These are phyloP conservation scores for Rhopalosiphum maidis DNA, from an alignment of 1,140 invertebrate genomes.

Conservation along the genomic window DNA sequence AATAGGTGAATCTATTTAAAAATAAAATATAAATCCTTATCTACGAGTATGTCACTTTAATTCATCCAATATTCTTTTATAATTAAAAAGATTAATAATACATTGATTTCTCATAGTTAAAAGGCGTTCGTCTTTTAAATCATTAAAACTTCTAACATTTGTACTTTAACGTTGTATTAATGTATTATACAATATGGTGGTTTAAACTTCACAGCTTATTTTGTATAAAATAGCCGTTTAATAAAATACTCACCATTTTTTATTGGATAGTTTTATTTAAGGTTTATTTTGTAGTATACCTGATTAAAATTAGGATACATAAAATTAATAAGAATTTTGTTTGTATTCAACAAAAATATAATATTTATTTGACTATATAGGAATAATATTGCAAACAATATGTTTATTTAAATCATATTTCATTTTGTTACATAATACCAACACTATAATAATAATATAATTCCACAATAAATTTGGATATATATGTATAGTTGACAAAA, in stretches of 20 bases:
- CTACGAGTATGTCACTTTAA: too few species aligned
- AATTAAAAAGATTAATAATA: too few species aligned
- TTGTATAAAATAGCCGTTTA: not conserved
- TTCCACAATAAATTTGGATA: not conserved
- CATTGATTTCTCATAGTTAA: too few species aligned
- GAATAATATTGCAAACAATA: constrained; percentile 39
- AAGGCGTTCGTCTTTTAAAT: too few species aligned
- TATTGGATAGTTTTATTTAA: too few species aligned
- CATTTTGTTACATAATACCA: not conserved
- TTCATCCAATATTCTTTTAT: too few species aligned
- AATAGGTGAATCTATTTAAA: too few species aligned
- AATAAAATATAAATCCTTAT: too few species aligned
- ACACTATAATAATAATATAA: not conserved
- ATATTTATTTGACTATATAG: constrained; percentile 49
- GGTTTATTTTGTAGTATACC: too few species aligned
- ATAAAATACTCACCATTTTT: too few species aligned
- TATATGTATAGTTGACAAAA: not conserved
- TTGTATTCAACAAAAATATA: constrained; percentile 47
- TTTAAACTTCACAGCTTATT: not conserved
- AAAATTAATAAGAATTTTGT: not conserved
- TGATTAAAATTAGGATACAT: not conserved
- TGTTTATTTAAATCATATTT: not conserved
- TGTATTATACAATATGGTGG: not conserved
- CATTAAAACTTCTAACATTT: too few species aligned
- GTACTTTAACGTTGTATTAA: not conserved